These are phyloP conservation scores for Pycnonotus jocosus DNA, from an alignment of 2,113 vertebrate genomes.

Conservation along the genomic window DNA sequence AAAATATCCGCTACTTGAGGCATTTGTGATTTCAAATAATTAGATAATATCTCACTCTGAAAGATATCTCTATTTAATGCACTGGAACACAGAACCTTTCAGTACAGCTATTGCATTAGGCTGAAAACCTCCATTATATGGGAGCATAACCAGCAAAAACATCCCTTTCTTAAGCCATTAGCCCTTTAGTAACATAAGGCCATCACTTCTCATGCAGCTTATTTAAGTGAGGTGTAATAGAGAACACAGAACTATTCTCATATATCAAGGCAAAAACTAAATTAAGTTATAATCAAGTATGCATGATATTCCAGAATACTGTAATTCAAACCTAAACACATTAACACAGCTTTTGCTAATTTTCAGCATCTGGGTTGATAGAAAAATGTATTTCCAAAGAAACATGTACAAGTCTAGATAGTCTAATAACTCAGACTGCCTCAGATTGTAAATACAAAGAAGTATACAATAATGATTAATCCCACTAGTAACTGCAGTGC, in stretches of 20 bases:
- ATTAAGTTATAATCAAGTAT: background rate
- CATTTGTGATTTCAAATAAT: background rate
- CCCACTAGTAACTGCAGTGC: background rate
- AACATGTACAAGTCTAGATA: background rate
- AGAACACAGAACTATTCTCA: background rate
- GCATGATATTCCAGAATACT: background rate
- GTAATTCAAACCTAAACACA: background rate
- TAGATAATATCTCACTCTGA: background rate
- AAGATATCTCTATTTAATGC: background rate
- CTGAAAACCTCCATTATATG: background rate
- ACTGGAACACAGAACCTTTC: background rate
- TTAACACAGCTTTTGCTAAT: background rate
- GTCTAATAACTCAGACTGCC: background rate
- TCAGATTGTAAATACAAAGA: background rate
- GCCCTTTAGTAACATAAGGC: background rate
- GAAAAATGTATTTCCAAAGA: background rate
- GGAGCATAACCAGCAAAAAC: background rate
- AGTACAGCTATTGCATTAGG: background rate
- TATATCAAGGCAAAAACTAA: background rate
- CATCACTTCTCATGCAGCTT: background rate
- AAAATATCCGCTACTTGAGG: background rate
- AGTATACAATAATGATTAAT: background rate
- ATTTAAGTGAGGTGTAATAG: background rate
- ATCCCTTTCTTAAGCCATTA: background rate
- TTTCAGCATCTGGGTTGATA: background rate